Base-by-base conservation (phyloP, 2,113 vertebrate genomes). In the Morone chrysops region DNA sequence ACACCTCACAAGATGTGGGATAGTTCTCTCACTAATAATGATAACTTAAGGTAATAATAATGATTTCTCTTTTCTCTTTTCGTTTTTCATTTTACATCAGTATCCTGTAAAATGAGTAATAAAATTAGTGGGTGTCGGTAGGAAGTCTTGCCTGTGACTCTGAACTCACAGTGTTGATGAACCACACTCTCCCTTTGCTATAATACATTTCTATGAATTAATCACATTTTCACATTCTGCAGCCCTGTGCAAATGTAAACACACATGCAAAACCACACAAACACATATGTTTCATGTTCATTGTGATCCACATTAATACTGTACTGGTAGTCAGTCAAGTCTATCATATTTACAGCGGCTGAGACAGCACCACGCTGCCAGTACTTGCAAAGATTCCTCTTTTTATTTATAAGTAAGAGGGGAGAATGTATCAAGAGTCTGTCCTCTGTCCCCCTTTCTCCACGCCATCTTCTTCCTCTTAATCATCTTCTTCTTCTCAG, bases 241-340 rank as follows among this genome's bases (percentile, higher is more conserved):
- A 90, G 74, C 81, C 66, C 70, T 72, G 84, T 86, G 78, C 78
- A 82, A 86, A 87, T 81, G 86, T 77, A 90, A 84, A 89, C 84
- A 87, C 59, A 69, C 75, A 81, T 45, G 53, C 81, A 90, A 78
- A 82, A 48, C 12, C 66, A 74, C 81, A 81, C 59, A 80, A 60
- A 87, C 70, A 69, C 13, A 47, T 17, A 66, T 2, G 71, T 45
- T 75, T 63, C 59, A 74, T 68, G 67, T 82, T 74, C 66, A 76
- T 54, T 53, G 16, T 62, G 45, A 84, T 85, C 73, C 75, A 81
- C 84, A 57, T 71, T 72, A 90, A 90, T 59, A 90, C 70, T 82
- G 82, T 51, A 40, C 72, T 82, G 74, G 63, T 85, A 48, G 73
- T 80, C 78, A 73, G 75, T 78, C 38, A 60, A 43, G 61, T 78